Percentiles rank a stretch among this genome's conserved stretches.
These are phyloP conservation scores for Rynchops niger DNA, from an alignment of 2,113 vertebrate genomes.

Conservation along the genomic window DNA sequence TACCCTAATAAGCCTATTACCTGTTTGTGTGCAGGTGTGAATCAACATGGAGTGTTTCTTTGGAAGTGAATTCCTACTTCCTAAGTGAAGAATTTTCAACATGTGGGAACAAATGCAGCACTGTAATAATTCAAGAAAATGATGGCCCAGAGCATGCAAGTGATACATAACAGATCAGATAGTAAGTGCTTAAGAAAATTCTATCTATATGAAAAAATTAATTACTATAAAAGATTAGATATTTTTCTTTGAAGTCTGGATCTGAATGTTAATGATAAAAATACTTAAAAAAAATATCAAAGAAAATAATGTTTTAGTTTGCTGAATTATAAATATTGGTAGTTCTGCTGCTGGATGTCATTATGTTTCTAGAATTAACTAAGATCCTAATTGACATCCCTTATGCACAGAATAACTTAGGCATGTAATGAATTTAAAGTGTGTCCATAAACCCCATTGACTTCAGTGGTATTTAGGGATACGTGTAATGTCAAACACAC, in stretches of 20 bases:
- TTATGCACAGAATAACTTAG: neutral
- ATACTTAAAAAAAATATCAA: neutral
- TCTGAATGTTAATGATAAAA: neutral
- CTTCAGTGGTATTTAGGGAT: neutral
- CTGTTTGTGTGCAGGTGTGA: neutral
- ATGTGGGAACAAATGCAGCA: neutral
- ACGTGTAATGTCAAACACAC: neutral
- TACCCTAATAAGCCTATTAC: neutral
- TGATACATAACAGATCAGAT: neutral
- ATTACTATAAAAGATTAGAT: neutral
- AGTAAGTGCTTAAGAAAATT: neutral
- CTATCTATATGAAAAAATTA: neutral
- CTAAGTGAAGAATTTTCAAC: neutral
- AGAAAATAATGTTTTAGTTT: neutral
- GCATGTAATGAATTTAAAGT: neutral
- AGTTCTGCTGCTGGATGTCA: neutral
- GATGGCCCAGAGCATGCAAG: neutral
- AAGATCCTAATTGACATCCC: neutral
- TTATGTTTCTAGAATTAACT: neutral
- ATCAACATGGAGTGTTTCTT: neutral
- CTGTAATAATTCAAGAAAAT: neutral
- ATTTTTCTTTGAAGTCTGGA: neutral
- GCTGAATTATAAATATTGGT: neutral
- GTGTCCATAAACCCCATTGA: neutral
- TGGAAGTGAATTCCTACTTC: neutral